phyloP scores from a whole-genome alignment of 2,888 invertebrate species.

The Galeruca laticollis region DNA sequence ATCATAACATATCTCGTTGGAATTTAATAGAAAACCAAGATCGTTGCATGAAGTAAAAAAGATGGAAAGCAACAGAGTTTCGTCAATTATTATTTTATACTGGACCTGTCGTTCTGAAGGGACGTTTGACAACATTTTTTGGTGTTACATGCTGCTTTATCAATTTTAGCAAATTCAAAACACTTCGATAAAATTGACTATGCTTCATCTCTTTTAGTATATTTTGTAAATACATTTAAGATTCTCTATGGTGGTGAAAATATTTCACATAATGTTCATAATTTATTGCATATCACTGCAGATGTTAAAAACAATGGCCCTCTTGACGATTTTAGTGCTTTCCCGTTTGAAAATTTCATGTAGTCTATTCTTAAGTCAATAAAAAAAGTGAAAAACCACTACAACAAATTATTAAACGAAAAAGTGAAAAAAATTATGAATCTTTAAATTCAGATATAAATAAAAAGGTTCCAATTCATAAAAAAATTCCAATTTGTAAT shows the following conservation, averaged over 20 bases:
- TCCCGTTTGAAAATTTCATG: constrained; percentile 46
- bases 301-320: constrained; percentile 47
- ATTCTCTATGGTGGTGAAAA: constrained; percentile 46
- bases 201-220: constrained; percentile 38
- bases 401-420: constrained; percentile 30
- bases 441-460: constrained; percentile 11
- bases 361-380: no score
- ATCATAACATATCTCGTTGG: no score
- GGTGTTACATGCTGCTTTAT: constrained; percentile 44
- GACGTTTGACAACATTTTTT: constrained; percentile 42
- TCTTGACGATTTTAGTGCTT: no score
- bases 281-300: constrained; percentile 46
- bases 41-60: no score
- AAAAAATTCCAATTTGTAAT: not conserved
- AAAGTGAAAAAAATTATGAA: constrained; percentile 22
- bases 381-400: constrained; percentile 33
- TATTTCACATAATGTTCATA: constrained; percentile 48
- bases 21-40: no score
- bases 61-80: constrained; percentile 26
- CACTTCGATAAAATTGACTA: constrained; percentile 18
- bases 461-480: no score
- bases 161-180: constrained; percentile 26
- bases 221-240: constrained; percentile 45
- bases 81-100: constrained; percentile 28
- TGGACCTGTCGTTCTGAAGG: constrained; percentile 30